These are phyloP conservation scores for Mizuhopecten yessoensis DNA, from an alignment of 1,140 invertebrate genomes.

Conservation along the genomic window DNA sequence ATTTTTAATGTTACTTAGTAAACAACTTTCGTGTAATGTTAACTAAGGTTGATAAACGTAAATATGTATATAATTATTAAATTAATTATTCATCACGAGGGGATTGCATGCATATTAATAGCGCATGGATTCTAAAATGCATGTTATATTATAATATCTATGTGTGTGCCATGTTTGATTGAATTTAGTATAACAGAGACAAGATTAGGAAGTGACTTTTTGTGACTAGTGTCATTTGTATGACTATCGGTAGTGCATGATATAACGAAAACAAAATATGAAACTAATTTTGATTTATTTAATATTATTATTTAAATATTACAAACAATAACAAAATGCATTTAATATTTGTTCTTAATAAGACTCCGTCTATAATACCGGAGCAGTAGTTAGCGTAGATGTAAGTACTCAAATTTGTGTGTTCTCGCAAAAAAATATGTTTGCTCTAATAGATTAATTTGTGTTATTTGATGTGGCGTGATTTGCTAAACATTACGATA, in stretches of 20 bases:
- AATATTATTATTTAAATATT: too few relatives aligned
- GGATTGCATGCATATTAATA: background rate
- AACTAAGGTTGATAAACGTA: too few relatives aligned
- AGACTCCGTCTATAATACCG: background rate
- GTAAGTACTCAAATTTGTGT: background rate
- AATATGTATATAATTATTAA: too few relatives aligned
- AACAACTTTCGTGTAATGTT: too few relatives aligned
- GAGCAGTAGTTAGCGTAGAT: conserved; percentile 24
- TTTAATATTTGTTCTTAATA: conserved; percentile 6
- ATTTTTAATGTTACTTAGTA: background rate
- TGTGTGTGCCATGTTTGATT: background rate
- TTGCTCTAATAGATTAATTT: background rate
- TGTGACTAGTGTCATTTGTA: background rate
- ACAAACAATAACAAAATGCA: background rate
- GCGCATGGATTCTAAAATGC: background rate
- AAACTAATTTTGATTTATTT: background rate
- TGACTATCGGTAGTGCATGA: conserved; percentile 2
- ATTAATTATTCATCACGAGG: background rate
- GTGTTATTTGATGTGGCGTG: conserved; percentile 18
- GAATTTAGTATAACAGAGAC: too few relatives aligned
- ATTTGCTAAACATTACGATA: background rate
- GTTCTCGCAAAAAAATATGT: background rate
- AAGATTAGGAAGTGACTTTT: too few relatives aligned
- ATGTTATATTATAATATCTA: background rate
- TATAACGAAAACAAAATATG: background rate